phyloP scores from a whole-genome alignment of 2,797 vertebrate genomes.

The Gymnocypris eckloni region DNA sequence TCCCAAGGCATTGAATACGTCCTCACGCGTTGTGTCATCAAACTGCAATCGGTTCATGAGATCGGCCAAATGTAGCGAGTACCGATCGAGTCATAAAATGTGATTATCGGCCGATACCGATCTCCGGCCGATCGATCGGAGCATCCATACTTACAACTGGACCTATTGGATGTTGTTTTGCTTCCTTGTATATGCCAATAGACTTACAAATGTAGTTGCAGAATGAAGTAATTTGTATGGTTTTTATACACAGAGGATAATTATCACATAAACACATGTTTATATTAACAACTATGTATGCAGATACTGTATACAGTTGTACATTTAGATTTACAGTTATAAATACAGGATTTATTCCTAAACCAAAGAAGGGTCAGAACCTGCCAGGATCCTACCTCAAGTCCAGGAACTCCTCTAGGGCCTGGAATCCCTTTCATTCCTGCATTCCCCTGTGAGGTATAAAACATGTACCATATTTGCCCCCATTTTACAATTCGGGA shows the following conservation, averaged over 20 bases:
- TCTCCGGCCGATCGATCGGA: no score
- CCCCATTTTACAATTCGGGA: constrained; percentile 1
- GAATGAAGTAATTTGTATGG: neutral
- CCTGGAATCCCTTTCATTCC: constrained; percentile 91
- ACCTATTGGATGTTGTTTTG: neutral
- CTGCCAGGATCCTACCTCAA: constrained; percentile 78
- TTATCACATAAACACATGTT: constrained; percentile 5
- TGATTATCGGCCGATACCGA: no score
- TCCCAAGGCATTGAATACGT: no score
- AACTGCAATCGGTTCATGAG: no score
- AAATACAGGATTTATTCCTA: neutral
- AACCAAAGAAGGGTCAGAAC: neutral
- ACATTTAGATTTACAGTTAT: neutral
- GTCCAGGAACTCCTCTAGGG: constrained; percentile 84
- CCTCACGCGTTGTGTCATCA: no score
- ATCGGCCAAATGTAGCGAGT: no score
- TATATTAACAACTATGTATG: neutral
- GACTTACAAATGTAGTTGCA: neutral
- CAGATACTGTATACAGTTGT: neutral
- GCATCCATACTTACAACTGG: neutral
- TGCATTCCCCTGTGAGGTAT: constrained; percentile 84
- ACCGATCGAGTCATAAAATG: no score
- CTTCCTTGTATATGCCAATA: neutral
- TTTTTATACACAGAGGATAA: neutral
- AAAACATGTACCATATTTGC: constrained; percentile 48